Percentiles rank a stretch among this genome's conserved stretches.
These are phyloP conservation scores for Mamestra brassicae DNA, from an alignment of 2,888 invertebrate genomes.

Conservation along the genomic window DNA sequence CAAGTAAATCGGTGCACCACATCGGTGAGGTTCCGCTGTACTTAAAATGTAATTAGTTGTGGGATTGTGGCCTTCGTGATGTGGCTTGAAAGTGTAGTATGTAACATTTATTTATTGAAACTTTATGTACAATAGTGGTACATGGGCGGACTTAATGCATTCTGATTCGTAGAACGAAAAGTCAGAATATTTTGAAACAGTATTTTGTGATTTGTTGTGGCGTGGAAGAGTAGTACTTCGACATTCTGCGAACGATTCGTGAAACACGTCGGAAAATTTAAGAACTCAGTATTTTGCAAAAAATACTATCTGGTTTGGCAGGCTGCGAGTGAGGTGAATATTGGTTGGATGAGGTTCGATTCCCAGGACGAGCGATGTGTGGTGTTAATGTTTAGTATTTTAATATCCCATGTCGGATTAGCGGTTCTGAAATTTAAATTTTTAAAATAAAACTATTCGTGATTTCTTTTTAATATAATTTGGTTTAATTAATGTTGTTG, in stretches of 20 bases:
- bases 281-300: neutral
- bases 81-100: neutral
- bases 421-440: neutral
- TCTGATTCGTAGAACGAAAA: too few species aligned
- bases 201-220: neutral
- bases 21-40: neutral
- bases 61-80: neutral
- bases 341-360: neutral
- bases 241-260: neutral
- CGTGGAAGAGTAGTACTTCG: neutral
- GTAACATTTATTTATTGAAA: too few species aligned
- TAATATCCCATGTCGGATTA: neutral
- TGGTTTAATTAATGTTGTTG: too few species aligned
- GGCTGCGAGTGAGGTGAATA: neutral
- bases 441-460: too few species aligned
- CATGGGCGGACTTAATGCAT: too few species aligned
- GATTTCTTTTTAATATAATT: too few species aligned
- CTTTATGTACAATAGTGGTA: too few species aligned
- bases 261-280: neutral
- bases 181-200: too few species aligned
- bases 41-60: conserved; percentile 2
- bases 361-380: neutral
- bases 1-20: conserved; percentile 33
- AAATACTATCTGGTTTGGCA: too few species aligned
- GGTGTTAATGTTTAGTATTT: neutral